Conservation (phyloP, 2,113 vertebrate genomes). For the Machaerirhynchus nigripectus region DNA sequence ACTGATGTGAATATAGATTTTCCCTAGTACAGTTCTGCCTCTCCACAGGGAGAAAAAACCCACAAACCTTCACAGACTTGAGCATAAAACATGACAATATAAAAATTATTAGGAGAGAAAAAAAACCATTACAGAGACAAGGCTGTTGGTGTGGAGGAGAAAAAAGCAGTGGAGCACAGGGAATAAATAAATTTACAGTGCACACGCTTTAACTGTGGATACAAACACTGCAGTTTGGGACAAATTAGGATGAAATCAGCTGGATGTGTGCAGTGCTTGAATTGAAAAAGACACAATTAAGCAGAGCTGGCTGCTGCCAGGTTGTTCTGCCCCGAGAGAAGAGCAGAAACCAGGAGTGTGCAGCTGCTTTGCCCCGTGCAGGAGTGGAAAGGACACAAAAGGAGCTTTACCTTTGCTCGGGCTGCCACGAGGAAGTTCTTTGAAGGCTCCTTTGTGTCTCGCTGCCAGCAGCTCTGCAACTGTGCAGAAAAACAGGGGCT, state of each 20-base stretch:
- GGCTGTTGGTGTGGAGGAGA: neutral
- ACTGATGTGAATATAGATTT: neutral
- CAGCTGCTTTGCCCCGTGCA: neutral
- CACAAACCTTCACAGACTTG: neutral
- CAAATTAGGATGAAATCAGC: neutral
- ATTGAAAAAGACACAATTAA: neutral
- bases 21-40: neutral
- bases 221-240: neutral
- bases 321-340: neutral
- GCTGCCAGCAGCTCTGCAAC: constrained; percentile 2
- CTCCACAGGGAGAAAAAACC: neutral
- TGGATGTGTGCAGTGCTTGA: neutral
- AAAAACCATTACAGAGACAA: neutral
- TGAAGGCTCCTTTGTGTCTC: neutral
- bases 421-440: neutral
- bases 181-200: neutral
- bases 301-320: neutral
- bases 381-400: neutral
- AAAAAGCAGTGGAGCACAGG: neutral
- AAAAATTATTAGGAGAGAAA: neutral
- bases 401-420: constrained; percentile 65
- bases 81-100: neutral
- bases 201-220: fast-evolving
- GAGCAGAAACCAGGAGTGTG: neutral
- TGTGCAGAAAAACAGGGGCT: constrained; percentile 20